Conservation (phyloP, 2,797 vertebrate species). For the Lagodon rhomboides region DNA sequence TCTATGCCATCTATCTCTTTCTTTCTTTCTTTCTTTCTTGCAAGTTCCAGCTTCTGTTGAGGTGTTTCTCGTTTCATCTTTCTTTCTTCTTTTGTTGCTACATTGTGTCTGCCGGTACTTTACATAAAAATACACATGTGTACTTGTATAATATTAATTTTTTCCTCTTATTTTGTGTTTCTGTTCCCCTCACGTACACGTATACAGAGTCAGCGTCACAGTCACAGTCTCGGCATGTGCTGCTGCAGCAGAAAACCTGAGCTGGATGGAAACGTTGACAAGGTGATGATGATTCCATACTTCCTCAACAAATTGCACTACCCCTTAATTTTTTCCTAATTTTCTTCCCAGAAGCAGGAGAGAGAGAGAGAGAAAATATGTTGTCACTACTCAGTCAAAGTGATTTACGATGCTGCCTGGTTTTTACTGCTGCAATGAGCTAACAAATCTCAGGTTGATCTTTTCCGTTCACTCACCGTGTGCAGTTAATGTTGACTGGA, state of each 20-base stretch:
- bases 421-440: background rate
- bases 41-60: background rate
- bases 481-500: background rate
- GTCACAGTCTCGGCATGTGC: background rate
- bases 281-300: conserved; percentile 29
- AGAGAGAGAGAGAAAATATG: background rate
- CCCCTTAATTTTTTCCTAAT: conserved; percentile 24
- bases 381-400: background rate
- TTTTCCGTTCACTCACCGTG: too few species aligned
- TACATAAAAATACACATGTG: background rate
- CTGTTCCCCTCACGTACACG: background rate
- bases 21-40: too few species aligned
- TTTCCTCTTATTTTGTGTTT: background rate
- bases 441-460: background rate
- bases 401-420: background rate
- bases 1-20: too few species aligned
- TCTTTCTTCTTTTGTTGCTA: background rate
- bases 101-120: background rate
- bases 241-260: background rate
- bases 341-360: background rate
- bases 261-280: conserved; percentile 25
- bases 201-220: background rate
- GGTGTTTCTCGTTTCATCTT: background rate
- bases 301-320: conserved; percentile 26
- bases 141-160: background rate